phyloP scores from a whole-genome alignment of 2,113 vertebrate genomes.

The Illadopsis cleaveri region DNA sequence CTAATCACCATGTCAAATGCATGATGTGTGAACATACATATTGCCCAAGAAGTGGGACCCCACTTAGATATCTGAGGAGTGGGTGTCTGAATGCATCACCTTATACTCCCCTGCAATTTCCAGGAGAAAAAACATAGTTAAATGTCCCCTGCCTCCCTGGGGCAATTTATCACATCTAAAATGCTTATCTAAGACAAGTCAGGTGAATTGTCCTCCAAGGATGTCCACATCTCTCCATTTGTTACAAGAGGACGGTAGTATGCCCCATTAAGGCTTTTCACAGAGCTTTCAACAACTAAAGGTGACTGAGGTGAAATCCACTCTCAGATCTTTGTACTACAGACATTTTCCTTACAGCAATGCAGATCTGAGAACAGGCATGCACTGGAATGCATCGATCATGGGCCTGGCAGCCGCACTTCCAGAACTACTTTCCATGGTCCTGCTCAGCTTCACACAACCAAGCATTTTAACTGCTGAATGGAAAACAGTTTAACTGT shows the following conservation, averaged over 20 bases:
- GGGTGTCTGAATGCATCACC: not conserved
- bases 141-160: not conserved
- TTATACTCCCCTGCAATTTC: not conserved
- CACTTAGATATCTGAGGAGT: not conserved
- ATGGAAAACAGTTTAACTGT: constrained; percentile 19
- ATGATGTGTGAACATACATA: not conserved
- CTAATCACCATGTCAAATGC: not conserved
- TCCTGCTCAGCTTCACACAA: constrained; percentile 23
- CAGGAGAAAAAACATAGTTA: not conserved
- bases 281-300: not conserved
- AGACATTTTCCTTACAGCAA: not conserved
- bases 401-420: not conserved
- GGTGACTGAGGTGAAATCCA: not conserved
- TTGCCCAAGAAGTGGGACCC: not conserved
- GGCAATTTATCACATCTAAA: not conserved
- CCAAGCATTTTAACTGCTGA: not conserved
- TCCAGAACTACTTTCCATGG: not conserved
- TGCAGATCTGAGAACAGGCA: not conserved
- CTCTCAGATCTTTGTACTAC: not conserved
- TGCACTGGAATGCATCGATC: not conserved
- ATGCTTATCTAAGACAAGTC: not conserved
- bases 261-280: not conserved
- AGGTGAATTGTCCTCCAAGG: not conserved
- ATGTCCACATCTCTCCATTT: not conserved
- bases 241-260: not conserved